Evolutionary conservation across 2,888 invertebrate species (phyloP).

Genomic region (Tinea semifulvella): DNA sequence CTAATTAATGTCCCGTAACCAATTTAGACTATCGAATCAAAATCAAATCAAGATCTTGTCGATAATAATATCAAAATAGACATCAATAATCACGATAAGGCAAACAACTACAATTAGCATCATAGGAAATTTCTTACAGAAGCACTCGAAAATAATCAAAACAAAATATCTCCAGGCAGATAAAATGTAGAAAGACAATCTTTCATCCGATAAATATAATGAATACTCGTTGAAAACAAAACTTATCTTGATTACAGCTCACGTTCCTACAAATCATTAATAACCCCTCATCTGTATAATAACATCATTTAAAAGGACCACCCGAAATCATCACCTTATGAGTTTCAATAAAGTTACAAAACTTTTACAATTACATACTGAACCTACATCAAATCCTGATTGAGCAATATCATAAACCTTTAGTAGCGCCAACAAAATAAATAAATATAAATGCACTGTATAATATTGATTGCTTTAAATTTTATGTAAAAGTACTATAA

Average conservation of each 20-base stretch:
- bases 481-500: no score
- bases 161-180: slow-evolving; percentile 4
- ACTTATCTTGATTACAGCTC: slow-evolving; percentile 61
- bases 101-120: no score
- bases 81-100: slow-evolving; percentile 1
- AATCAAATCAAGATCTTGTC: neutral
- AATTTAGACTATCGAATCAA: neutral
- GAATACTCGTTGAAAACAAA: slow-evolving; percentile 53
- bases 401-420: no score
- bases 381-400: no score
- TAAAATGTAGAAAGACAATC: slow-evolving; percentile 47
- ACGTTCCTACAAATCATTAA: slow-evolving; percentile 44
- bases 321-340: slow-evolving; percentile 62
- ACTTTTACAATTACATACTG: no score
- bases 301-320: slow-evolving; percentile 57
- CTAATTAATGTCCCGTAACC: slow-evolving; percentile 4
- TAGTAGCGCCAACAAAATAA: no score
- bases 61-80: neutral
- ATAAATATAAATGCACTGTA: no score
- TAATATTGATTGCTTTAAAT: no score
- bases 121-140: slow-evolving; percentile 5
- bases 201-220: slow-evolving; percentile 53
- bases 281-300: slow-evolving; percentile 52
- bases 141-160: slow-evolving; percentile 5
- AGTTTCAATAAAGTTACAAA: neutral